A percentile compares a stretch with the other conserved stretches of the same genome.
Evolutionary conservation across 1,140 invertebrate genomes (phyloP).

Genomic region (Meteorus sp.): DNA sequence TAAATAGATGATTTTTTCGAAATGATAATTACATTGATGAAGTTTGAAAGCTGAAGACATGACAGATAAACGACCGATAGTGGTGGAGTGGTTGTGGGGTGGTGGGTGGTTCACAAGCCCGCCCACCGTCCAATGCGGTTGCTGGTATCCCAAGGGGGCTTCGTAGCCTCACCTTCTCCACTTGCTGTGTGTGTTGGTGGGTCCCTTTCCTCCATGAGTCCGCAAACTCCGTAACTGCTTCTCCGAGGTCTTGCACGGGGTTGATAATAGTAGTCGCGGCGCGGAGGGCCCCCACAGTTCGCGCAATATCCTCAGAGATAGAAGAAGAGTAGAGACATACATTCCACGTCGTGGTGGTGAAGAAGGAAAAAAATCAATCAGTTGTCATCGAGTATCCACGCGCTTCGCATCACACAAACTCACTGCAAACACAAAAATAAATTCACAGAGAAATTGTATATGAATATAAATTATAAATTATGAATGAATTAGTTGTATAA

Average conservation of each 20-base stretch:
- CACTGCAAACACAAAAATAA: neutral
- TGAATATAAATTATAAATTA: too few relatives aligned
- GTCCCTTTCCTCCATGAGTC: constrained; percentile 45
- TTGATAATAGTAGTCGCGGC: constrained; percentile 52
- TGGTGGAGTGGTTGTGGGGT: constrained; percentile 36
- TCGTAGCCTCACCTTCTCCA: constrained; percentile 47
- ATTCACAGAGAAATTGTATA: too few relatives aligned
- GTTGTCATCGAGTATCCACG: constrained; percentile 3
- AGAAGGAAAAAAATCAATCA: constrained; percentile 18
- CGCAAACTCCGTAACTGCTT: constrained; percentile 31
- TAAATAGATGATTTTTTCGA: too few relatives aligned
- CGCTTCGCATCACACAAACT: too few relatives aligned
- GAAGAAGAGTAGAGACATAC: too few relatives aligned
- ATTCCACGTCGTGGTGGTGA: constrained; percentile 19
- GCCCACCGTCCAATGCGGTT: constrained; percentile 56
- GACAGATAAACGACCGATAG: constrained; percentile 46
- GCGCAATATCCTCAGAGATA: constrained; percentile 31
- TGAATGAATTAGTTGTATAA: too few relatives aligned
- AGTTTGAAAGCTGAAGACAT: constrained; percentile 14
- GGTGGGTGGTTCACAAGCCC: constrained; percentile 54
- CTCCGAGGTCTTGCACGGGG: constrained; percentile 20
- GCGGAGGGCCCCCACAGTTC: constrained; percentile 39
- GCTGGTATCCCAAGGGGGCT: constrained; percentile 52
- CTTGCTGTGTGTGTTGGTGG: constrained; percentile 22
- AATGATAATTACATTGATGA: constrained; percentile 23